These are phyloP conservation scores for Amyelois transitella DNA, from an alignment of 1,140 invertebrate species.

Conservation along the genomic window DNA sequence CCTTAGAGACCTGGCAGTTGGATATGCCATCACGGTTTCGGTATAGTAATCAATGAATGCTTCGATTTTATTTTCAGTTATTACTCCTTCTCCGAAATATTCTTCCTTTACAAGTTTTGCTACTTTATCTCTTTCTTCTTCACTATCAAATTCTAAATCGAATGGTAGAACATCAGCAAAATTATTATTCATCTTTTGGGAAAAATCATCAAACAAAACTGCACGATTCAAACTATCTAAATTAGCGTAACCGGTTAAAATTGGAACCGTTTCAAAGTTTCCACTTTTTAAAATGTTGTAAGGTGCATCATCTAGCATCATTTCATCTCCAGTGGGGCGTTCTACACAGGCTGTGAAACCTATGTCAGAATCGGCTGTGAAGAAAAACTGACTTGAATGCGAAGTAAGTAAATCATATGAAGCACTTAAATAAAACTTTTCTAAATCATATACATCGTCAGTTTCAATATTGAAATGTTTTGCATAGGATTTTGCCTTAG, in stretches of 20 bases:
- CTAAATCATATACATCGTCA: slow-evolving; percentile 32
- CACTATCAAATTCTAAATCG: slow-evolving; percentile 36
- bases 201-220: slow-evolving; percentile 22
- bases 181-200: slow-evolving; percentile 39
- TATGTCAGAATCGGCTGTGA: slow-evolving; percentile 20
- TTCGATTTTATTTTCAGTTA: slow-evolving; percentile 25
- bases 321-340: slow-evolving; percentile 14
- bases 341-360: slow-evolving; percentile 34
- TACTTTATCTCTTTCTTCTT: slow-evolving; percentile 27
- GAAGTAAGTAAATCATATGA: slow-evolving; percentile 25
- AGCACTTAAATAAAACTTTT: slow-evolving; percentile 39
- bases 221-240: slow-evolving; percentile 36
- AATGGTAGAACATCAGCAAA: slow-evolving; percentile 42
- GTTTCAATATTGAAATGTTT: slow-evolving; percentile 18
- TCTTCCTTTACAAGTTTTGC: slow-evolving; percentile 34
- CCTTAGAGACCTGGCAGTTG: slow-evolving; percentile 26
- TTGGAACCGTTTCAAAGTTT: slow-evolving; percentile 29
- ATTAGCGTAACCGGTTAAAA: slow-evolving; percentile 34
- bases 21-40: slow-evolving; percentile 35
- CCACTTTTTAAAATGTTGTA: slow-evolving; percentile 32
- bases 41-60: slow-evolving; percentile 36
- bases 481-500: slow-evolving; percentile 31
- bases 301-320: slow-evolving; percentile 29
- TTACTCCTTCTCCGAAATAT: slow-evolving; percentile 32
- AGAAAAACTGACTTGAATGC: slow-evolving; percentile 10